phyloP scores from a whole-genome alignment of 2,888 invertebrate genomes.

The Orthonevra nobilis region DNA sequence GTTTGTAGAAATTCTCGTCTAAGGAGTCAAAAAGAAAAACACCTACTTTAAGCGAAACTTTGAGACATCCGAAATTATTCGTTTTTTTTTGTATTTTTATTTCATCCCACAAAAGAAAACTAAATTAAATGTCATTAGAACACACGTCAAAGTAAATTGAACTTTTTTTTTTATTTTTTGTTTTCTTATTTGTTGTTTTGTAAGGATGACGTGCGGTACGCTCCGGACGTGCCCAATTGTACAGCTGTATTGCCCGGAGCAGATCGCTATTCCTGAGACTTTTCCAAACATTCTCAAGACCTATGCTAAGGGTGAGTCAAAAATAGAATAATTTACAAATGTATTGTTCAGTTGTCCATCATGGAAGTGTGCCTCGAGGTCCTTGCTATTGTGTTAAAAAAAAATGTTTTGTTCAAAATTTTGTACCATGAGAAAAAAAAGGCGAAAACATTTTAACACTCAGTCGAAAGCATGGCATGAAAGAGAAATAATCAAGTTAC shows the following conservation, averaged over 20 bases:
- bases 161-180: slow-evolving; percentile 1
- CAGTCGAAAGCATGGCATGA: too few species aligned
- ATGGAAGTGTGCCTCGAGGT: too few species aligned
- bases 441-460: too few species aligned
- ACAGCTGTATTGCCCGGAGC: slow-evolving; percentile 67
- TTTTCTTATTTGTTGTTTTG: too few species aligned
- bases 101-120: not conserved
- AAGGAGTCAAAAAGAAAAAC: not conserved
- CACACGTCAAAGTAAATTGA: slow-evolving; percentile 31
- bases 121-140: slow-evolving; percentile 10
- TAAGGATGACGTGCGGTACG: slow-evolving; percentile 19
- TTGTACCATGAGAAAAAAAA: too few species aligned
- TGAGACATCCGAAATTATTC: not conserved
- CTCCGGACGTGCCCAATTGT: slow-evolving; percentile 53
- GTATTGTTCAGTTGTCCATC: too few species aligned
- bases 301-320: slow-evolving; percentile 67
- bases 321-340: slow-evolving; percentile 7
- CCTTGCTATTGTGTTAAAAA: too few species aligned
- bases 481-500: too few species aligned
- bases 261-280: slow-evolving; percentile 66
- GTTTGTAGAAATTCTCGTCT: not conserved
- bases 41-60: not conserved
- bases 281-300: slow-evolving; percentile 70
- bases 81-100: slow-evolving; percentile 1
- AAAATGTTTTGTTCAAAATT: too few species aligned